Conservation (phyloP, 2,888 invertebrate species). For the Cephus pygmeus region DNA sequence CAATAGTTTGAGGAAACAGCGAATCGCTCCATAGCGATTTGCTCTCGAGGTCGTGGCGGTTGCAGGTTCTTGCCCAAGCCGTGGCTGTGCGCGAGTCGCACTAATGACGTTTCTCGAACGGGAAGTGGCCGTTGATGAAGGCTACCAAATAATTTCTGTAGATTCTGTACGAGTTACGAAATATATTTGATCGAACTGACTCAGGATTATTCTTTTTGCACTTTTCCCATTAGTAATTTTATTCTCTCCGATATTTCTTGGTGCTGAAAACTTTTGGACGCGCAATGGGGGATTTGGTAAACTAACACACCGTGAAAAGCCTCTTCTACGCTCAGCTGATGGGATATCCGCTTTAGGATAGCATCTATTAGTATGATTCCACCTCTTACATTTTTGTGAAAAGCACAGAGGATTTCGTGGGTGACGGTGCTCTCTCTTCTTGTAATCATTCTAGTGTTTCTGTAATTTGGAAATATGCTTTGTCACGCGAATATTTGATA, state of each 20-base stretch:
- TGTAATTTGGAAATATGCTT: slow-evolving; percentile 18
- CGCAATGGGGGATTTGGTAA: background rate
- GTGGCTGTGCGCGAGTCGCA: background rate
- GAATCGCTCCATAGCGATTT: background rate
- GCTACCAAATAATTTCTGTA: background rate
- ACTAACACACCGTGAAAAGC: background rate
- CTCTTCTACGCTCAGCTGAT: background rate
- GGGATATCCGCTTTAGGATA: background rate
- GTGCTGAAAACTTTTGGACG: slow-evolving; percentile 6
- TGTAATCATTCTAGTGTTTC: background rate
- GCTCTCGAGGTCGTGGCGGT: background rate
- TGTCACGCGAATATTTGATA: slow-evolving; percentile 29
- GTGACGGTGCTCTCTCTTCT: background rate
- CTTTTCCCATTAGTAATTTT: background rate
- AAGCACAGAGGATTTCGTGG: background rate
- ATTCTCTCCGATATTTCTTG: background rate
- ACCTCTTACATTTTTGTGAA: background rate
- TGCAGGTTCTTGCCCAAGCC: background rate
- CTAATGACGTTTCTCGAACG: background rate
- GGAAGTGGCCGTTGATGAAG: background rate
- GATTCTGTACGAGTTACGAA: background rate
- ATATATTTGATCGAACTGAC: background rate
- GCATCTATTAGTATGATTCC: background rate
- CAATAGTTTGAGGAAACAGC: background rate
- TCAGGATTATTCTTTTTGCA: background rate